phyloP scores from a whole-genome alignment of 2,113 vertebrate species.

The Syrrhaptes paradoxus region DNA sequence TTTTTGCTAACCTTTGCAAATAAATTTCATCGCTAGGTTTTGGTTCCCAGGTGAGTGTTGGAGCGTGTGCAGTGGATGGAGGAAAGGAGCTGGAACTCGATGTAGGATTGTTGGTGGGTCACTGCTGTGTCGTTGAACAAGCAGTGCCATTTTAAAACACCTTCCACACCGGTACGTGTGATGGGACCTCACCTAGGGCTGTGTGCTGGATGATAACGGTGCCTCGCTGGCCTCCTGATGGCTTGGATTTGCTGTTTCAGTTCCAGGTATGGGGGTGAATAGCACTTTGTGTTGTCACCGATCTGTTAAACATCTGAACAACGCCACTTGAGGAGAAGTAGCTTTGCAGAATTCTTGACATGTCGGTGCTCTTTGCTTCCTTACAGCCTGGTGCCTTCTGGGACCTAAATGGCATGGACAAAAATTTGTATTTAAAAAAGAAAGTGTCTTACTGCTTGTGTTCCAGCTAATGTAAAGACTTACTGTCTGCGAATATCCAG shows the following conservation, averaged over 20 bases:
- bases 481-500: background rate
- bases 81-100: background rate
- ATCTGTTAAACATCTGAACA: rapidly evolving
- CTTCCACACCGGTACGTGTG: rapidly evolving
- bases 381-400: background rate
- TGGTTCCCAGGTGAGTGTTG: background rate
- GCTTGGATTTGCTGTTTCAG: background rate
- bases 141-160: background rate
- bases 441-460: background rate
- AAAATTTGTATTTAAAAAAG: background rate
- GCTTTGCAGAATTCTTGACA: background rate
- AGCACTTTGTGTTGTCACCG: rapidly evolving
- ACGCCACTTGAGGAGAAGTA: background rate
- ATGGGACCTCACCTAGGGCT: rapidly evolving
- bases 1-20: background rate
- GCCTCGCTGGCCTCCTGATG: background rate
- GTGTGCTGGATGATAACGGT: rapidly evolving
- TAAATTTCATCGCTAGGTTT: background rate
- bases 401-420: rapidly evolving
- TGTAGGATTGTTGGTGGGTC: too few species aligned
- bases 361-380: background rate
- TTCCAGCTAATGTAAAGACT: background rate
- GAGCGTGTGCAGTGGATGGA: background rate
- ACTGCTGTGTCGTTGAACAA: too few species aligned
- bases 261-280: background rate